phyloP scores from a whole-genome alignment of 2,113 vertebrate species.

The Thamnophis sirtalis region DNA sequence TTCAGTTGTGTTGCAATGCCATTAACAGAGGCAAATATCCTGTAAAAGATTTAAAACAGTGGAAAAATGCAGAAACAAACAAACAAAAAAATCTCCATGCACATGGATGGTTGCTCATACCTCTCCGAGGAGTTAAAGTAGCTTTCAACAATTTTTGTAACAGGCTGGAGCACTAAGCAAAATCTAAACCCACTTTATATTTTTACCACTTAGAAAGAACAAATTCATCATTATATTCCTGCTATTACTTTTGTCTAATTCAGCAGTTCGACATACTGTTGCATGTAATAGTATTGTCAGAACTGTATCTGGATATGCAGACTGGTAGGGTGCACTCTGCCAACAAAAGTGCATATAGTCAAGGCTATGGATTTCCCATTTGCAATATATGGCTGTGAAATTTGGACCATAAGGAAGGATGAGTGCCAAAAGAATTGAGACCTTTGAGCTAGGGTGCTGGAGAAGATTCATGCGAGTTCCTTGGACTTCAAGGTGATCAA shows the following conservation, averaged over 20 bases:
- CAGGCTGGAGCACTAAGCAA: not conserved
- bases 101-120: not conserved
- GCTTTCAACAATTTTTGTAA: not conserved
- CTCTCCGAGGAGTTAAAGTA: not conserved
- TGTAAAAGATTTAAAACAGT: conserved; percentile 26
- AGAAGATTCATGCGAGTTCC: too few relatives aligned
- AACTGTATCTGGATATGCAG: not conserved
- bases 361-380: too few relatives aligned
- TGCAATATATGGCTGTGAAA: too few relatives aligned
- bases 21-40: conserved; percentile 35
- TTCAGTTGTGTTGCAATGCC: conserved; percentile 32
- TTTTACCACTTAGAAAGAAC: not conserved
- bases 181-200: not conserved
- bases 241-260: not conserved
- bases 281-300: not conserved
- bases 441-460: too few relatives aligned
- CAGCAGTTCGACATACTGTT: not conserved
- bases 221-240: not conserved
- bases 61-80: conserved; percentile 27
- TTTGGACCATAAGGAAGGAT: too few relatives aligned
- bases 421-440: too few relatives aligned
- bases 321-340: not conserved
- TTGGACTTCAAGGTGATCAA: too few relatives aligned
- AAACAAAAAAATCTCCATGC: not conserved
- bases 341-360: too few relatives aligned